phyloP scores from a whole-genome alignment of 2,797 vertebrate genomes.

The Muscicapa comitata region DNA sequence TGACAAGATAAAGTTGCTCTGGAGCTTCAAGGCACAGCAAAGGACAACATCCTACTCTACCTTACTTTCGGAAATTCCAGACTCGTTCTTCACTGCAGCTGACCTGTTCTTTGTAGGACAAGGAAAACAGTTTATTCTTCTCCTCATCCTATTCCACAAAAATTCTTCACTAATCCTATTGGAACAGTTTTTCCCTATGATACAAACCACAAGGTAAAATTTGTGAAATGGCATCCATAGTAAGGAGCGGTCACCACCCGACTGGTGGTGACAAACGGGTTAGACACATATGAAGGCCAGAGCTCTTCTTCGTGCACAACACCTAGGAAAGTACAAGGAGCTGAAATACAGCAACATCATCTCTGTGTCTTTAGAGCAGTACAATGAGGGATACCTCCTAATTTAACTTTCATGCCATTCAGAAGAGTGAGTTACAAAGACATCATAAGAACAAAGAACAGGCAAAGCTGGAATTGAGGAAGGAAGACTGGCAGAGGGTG shows the following conservation, averaged over 20 bases:
- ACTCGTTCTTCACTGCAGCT: background rate
- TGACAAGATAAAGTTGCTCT: conserved; percentile 24
- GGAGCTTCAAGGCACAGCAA: background rate
- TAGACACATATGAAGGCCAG: background rate
- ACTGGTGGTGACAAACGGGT: no score
- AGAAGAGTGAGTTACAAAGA: background rate
- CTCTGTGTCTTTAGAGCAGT: background rate
- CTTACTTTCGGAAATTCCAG: background rate
- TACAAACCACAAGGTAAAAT: background rate
- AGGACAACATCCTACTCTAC: background rate
- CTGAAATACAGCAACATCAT: background rate
- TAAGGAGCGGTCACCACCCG: background rate
- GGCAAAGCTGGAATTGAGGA: background rate
- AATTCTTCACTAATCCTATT: background rate
- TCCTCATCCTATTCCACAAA: background rate
- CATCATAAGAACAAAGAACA: background rate
- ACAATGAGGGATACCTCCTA: background rate
- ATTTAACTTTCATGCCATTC: background rate
- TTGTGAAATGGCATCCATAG: background rate
- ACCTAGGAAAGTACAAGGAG: background rate
- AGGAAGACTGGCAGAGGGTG: background rate
- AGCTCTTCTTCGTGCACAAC: background rate
- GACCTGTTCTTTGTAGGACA: background rate
- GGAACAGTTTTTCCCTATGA: background rate
- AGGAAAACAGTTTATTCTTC: background rate